Percentiles rank a stretch among this genome's conserved stretches.
Evolutionary conservation across 64 coral and sea anemone species (phyloP).

Genomic region (Porites lutea): DNA sequence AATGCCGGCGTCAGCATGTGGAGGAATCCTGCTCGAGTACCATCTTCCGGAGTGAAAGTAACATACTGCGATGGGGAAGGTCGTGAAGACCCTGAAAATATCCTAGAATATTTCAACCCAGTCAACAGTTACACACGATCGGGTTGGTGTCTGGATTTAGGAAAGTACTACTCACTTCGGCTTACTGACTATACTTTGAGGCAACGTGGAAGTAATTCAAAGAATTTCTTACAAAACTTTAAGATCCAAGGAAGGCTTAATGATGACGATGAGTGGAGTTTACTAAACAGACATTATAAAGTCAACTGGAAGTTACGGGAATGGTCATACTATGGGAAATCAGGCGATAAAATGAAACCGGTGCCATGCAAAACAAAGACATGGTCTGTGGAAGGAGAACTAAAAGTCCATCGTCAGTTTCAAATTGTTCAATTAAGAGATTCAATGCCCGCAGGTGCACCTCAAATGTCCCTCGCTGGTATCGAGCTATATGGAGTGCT

Average conservation of each 20-base stretch:
- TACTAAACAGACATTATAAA: background rate
- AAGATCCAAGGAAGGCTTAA: background rate
- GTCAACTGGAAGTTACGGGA: background rate
- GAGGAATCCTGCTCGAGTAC: background rate
- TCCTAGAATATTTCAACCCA: background rate
- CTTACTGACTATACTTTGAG: background rate
- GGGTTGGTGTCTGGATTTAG: background rate
- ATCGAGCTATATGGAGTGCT: no score
- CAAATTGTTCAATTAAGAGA: no score
- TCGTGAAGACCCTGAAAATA: background rate
- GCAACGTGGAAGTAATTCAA: background rate
- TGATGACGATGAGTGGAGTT: background rate
- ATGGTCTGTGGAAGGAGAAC: background rate
- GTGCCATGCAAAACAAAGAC: background rate
- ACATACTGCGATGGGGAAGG: background rate
- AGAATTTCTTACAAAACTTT: background rate
- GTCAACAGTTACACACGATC: background rate
- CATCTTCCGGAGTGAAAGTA: background rate
- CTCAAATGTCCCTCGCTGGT: no score
- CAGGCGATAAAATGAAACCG: no score
- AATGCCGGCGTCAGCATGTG: background rate
- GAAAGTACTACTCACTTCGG: background rate
- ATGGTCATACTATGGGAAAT: background rate
- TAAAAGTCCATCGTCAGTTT: background rate
- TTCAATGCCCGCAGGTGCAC: no score